Conservation (phyloP, 2,888 invertebrate genomes). For the Eupeodes latifasciatus region DNA sequence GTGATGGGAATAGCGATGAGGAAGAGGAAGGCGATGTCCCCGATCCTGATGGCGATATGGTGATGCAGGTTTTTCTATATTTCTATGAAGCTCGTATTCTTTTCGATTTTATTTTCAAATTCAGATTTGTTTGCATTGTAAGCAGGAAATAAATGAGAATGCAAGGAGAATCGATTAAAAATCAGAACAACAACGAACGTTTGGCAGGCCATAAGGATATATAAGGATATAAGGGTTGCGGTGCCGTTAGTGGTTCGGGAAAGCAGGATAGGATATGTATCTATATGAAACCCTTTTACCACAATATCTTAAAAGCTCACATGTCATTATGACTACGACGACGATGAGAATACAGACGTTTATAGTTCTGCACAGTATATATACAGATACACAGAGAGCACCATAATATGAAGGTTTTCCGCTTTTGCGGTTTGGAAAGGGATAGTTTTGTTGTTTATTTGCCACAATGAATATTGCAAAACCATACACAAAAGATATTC, state of each 20-base stretch:
- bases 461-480: conserved; percentile 66
- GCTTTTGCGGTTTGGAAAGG: not conserved
- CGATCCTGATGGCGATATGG: not conserved
- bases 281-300: not conserved
- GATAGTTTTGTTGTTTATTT: conserved; percentile 44
- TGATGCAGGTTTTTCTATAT: not conserved
- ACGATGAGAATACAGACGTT: conserved; percentile 3
- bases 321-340: conserved; percentile 59
- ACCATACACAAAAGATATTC: conserved; percentile 67
- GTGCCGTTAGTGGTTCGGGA: too few relatives aligned
- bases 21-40: too few relatives aligned
- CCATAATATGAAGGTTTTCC: not conserved
- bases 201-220: conserved; percentile 48
- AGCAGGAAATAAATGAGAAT: conserved; percentile 55
- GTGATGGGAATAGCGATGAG: too few relatives aligned
- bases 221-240: not conserved
- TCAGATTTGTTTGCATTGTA: conserved; percentile 46
- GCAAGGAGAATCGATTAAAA: conserved; percentile 55
- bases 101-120: conserved; percentile 41
- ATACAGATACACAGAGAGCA: not conserved
- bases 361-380: not conserved
- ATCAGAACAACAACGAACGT: conserved; percentile 28
- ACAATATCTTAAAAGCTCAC: conserved; percentile 27
- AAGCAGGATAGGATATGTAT: not conserved
- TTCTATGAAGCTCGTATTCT: not conserved